Conservation (phyloP, 2,797 vertebrate genomes). For the Phalloptychus januarius region DNA sequence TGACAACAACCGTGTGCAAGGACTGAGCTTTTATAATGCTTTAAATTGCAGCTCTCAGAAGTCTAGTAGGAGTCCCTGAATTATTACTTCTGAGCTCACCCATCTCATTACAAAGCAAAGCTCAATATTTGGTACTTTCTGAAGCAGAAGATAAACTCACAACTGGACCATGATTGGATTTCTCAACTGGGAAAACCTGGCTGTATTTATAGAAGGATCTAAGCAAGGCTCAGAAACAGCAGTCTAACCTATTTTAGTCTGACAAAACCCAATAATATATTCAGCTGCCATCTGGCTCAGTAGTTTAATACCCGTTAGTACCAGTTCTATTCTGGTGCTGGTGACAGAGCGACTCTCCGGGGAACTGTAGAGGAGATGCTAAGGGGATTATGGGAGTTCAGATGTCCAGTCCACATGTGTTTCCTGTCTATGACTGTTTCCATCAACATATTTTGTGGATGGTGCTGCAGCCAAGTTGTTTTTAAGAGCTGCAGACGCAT, state of each 20-base stretch:
- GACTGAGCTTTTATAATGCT: slow-evolving; percentile 57
- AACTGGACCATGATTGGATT: slow-evolving; percentile 66
- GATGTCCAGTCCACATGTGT: background rate
- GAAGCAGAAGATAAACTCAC: slow-evolving; percentile 42
- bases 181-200: slow-evolving; percentile 50
- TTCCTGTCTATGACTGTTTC: background rate
- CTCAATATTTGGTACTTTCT: slow-evolving; percentile 44
- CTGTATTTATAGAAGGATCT: slow-evolving; percentile 67
- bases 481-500: background rate
- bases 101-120: slow-evolving; percentile 24
- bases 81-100: slow-evolving; percentile 34
- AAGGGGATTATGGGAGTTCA: background rate
- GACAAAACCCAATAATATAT: slow-evolving; percentile 40
- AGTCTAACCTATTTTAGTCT: slow-evolving; percentile 55
- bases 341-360: background rate
- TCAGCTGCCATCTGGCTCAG: slow-evolving; percentile 25
- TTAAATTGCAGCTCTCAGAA: slow-evolving; percentile 32
- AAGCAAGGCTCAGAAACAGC: slow-evolving; percentile 41
- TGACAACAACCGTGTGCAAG: slow-evolving; percentile 53
- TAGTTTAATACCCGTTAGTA: background rate
- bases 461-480: background rate
- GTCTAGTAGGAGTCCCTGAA: slow-evolving; percentile 38
- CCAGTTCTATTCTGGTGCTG: background rate
- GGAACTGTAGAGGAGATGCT: background rate
- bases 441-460: background rate